Evolutionary conservation across 2,113 vertebrate species (phyloP), one percentile per base, ranked within the genome.

Genomic region (Cettia cetti): DNA sequence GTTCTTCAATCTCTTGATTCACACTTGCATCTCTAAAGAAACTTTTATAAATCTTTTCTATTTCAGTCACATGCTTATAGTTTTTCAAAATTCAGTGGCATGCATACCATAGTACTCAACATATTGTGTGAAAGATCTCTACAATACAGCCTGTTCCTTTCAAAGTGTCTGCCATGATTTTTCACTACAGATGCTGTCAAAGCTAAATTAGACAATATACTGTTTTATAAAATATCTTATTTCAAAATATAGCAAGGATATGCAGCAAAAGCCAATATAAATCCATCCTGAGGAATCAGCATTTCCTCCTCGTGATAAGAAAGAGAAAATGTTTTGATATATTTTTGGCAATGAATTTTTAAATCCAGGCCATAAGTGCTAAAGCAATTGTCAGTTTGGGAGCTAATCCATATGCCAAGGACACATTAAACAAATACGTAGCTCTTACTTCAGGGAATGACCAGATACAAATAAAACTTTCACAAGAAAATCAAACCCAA

Each of bases 281-380:
- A 89, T 78, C 30, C 10, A 22, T 81, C 63, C 82, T 92, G 44
- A 94, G 81, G 70, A 95, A 94, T 72, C 60, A 79, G 30, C 52
- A 59, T 92, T 96, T 97, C 59, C 57, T 92, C 27, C 63, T 86
- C 0, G 0, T 70, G 72, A 87, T 61, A 95, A 70, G 76, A 69
- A 95, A 47, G 24, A 96, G 70, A 90, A 79, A 92, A 80, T 92
- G 70, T 95, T 96, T 96, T 96, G 92, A 94, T 95, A 69, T 79
- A 75, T 87, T 96, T 96, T 94, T 95, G 92, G 77, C 96, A 94
- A 77, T 26, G 33, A 86, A 76, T 74, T 80, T 50, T 91, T 49
- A 96, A 96, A 96, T 71, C 31, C 64, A 82, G 84, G 74, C 76
- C 54, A 60, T 40, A n/a, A 96, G 77, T 74, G 93, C 82, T 89